Percentiles rank a stretch among this genome's conserved stretches.
phyloP scores from a whole-genome alignment of 1,140 invertebrate genomes.

The Heliconius hermathena region DNA sequence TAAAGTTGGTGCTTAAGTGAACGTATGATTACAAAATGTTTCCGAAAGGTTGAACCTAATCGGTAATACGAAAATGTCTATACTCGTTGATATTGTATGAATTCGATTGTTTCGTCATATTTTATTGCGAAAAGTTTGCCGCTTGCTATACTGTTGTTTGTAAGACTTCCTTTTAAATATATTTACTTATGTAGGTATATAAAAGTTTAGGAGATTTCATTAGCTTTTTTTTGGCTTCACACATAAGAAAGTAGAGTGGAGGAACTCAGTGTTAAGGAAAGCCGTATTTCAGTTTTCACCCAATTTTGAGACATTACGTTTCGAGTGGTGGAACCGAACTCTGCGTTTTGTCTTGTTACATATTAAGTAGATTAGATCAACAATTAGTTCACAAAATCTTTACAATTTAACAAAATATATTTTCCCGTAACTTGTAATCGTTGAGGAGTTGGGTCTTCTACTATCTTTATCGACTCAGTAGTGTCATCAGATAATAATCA shows the following conservation, averaged over 20 bases:
- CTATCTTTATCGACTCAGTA: too few relatives aligned
- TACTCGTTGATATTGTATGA: conserved; percentile 13
- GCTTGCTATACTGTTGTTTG: not conserved
- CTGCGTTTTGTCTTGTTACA: too few relatives aligned
- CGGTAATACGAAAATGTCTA: conserved; percentile 19
- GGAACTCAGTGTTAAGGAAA: not conserved
- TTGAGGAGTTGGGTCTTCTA: too few relatives aligned
- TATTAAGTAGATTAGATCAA: too few relatives aligned
- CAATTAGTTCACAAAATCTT: too few relatives aligned
- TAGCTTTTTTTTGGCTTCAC: too few relatives aligned
- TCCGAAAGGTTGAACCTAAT: conserved; percentile 28
- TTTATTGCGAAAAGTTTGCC: not conserved
- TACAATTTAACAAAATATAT: too few relatives aligned
- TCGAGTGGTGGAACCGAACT: too few relatives aligned
- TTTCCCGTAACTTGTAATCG: too few relatives aligned
- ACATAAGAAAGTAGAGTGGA: not conserved
- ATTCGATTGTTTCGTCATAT: conserved; percentile 15
- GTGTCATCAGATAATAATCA: too few relatives aligned
- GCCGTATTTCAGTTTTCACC: too few relatives aligned
- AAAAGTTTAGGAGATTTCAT: not conserved
- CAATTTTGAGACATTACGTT: too few relatives aligned
- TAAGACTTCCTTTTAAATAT: not conserved
- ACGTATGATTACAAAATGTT: conserved; percentile 23
- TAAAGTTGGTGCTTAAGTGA: conserved; percentile 15
- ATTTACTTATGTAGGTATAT: not conserved